Percentiles rank a stretch among this genome's conserved stretches.
Conservation (phyloP, 2,888 invertebrate species). For the Rhaphigaster nebulosa region DNA sequence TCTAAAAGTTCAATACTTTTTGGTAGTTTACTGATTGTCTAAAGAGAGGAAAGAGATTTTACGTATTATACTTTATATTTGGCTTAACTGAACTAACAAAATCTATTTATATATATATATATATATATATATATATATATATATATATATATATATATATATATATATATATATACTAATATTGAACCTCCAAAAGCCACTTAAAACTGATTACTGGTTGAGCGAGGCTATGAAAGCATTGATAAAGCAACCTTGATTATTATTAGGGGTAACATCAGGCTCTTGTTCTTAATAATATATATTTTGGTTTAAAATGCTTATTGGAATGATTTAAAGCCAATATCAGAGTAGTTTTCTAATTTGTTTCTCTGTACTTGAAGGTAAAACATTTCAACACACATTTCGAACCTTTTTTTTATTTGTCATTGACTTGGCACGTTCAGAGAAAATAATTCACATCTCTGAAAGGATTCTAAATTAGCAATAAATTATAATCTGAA, state of each 20-base stretch:
- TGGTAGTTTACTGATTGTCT: no score
- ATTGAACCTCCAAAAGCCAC: background rate
- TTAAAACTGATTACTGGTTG: background rate
- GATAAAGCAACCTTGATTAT: background rate
- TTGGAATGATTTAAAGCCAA: slow-evolving; percentile 17
- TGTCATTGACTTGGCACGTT: background rate
- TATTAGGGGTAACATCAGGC: background rate
- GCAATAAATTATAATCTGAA: no score
- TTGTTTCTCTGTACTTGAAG: background rate
- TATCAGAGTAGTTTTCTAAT: background rate
- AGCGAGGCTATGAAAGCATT: background rate
- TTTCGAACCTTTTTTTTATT: background rate
- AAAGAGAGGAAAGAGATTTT: no score
- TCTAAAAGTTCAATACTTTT: no score
- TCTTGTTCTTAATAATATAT: background rate
- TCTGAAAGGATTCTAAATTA: background rate
- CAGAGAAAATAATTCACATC: background rate
- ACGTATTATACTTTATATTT: no score
- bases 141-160: no score
- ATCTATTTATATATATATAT: no score
- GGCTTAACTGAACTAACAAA: no score
- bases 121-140: no score
- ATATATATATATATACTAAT: no score
- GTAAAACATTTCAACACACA: no score
- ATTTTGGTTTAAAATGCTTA: background rate